These are phyloP conservation scores for Micromesistius poutassou DNA, from an alignment of 2,797 vertebrate species.

Conservation along the genomic window DNA sequence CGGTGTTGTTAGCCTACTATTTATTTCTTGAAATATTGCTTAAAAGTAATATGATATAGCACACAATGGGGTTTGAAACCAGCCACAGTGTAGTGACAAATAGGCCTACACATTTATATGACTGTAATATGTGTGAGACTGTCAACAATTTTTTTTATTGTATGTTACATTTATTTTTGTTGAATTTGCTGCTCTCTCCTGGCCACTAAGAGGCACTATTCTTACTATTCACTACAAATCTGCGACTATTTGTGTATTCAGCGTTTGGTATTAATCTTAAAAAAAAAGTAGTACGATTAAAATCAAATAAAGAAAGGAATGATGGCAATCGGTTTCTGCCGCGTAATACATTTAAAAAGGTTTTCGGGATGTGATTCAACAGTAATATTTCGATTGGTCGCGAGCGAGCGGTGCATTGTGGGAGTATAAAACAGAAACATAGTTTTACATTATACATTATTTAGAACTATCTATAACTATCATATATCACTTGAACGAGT, in stretches of 20 bases:
- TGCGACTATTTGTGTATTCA: not conserved
- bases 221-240: too few relatives aligned
- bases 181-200: constrained; percentile 34
- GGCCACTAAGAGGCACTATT: constrained; percentile 20
- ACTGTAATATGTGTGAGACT: not conserved
- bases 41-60: not conserved
- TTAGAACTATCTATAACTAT: too few relatives aligned
- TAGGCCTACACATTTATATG: not conserved
- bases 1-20: not conserved
- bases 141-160: too few relatives aligned
- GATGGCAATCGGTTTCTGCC: not conserved
- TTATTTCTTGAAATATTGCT: not conserved
- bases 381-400: not conserved
- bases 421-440: not conserved
- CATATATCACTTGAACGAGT: accelerated
- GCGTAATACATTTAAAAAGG: not conserved
- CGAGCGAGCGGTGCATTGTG: constrained; percentile 36
- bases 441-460: constrained; percentile 3
- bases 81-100: not conserved
- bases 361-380: not conserved
- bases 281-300: not conserved
- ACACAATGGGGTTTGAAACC: not conserved
- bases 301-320: not conserved
- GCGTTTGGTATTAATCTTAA: not conserved
- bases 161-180: not conserved